A percentile compares a stretch with the other conserved stretches of the same genome.
Evolutionary conservation across 2,797 vertebrate genomes (phyloP).

Genomic region (Thaleichthys pacificus): DNA sequence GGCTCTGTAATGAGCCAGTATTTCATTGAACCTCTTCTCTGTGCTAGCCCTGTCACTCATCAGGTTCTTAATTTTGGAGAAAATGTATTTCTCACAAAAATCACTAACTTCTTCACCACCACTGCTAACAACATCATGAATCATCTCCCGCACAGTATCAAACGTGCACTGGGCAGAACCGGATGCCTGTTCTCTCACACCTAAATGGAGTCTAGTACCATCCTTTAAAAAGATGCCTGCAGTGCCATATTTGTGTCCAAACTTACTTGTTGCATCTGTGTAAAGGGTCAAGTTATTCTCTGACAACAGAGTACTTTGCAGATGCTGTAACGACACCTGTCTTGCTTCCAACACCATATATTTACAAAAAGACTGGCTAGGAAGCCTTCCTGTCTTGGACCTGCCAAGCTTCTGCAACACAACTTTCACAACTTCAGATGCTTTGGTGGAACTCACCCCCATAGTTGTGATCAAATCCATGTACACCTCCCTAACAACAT

Average conservation of each 20-base stretch:
- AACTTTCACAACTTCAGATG: background rate
- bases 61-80: no score
- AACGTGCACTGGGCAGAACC: background rate
- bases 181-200: background rate
- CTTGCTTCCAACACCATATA: background rate
- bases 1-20: no score
- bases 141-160: background rate
- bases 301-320: background rate
- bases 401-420: background rate
- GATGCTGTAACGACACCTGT: background rate
- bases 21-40: no score
- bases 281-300: background rate
- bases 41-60: no score
- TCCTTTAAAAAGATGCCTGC: background rate
- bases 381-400: background rate
- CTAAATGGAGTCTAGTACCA: background rate
- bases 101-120: background rate
- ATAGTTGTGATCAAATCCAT: background rate
- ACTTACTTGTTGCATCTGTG: background rate
- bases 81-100: no score
- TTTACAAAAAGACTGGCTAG: background rate
- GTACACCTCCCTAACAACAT: conserved; percentile 5
- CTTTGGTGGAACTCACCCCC: background rate
- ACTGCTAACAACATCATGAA: background rate
- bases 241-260: background rate